phyloP scores from a whole-genome alignment of 1,140 invertebrate genomes.

The Caenorhabditis latens region DNA sequence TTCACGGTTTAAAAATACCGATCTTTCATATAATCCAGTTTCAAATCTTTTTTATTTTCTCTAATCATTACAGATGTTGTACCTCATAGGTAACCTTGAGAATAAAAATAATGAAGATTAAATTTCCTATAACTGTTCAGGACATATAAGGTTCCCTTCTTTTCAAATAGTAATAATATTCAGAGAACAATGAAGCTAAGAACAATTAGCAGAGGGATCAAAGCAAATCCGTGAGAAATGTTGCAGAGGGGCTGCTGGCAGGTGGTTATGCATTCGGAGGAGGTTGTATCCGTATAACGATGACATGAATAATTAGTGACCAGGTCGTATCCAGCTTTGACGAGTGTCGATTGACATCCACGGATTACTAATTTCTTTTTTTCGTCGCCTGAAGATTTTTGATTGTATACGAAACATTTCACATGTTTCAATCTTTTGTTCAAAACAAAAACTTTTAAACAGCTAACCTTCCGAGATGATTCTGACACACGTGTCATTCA shows the following conservation, averaged over 20 bases:
- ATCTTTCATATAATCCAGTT: background rate
- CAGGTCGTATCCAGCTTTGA: constrained; percentile 13
- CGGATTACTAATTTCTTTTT: background rate
- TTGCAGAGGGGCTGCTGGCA: constrained; percentile 26
- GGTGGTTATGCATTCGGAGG: constrained; percentile 23
- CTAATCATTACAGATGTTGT: background rate
- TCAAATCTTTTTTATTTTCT: no score
- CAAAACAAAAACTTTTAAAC: background rate
- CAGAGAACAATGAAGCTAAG: background rate
- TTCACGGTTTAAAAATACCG: background rate
- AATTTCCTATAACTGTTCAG: background rate
- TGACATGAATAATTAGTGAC: constrained; percentile 1
- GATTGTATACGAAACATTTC: no score
- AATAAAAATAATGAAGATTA: background rate
- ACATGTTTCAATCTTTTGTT: no score
- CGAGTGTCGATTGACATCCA: constrained; percentile 21
- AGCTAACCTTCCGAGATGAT: constrained; percentile 5
- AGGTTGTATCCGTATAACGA: background rate
- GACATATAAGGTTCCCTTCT: no score
- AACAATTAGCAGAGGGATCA: background rate
- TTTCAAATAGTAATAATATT: background rate
- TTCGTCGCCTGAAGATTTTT: constrained; percentile 2
- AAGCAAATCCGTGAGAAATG: constrained; percentile 9
- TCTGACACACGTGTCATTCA: constrained; percentile 28
- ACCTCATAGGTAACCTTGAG: background rate